These are phyloP conservation scores for Toxotes lorentzi DNA, from an alignment of 2,797 vertebrate genomes.

Conservation along the genomic window DNA sequence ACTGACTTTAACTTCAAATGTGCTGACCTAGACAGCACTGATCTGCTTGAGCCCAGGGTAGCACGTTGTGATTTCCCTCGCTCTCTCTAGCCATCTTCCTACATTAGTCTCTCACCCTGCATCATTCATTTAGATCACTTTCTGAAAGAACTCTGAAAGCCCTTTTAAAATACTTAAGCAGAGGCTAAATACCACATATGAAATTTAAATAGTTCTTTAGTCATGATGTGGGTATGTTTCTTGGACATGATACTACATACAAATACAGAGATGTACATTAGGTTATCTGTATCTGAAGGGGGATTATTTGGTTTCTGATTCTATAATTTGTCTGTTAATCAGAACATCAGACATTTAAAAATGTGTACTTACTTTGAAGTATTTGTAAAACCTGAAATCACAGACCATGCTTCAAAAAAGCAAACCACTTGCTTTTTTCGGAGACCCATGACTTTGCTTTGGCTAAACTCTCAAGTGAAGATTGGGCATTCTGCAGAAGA, in stretches of 20 bases:
- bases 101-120: conserved; percentile 59
- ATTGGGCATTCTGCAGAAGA: neutral
- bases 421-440: neutral
- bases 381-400: neutral
- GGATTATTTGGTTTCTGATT: neutral
- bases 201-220: conserved; percentile 51
- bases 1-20: conserved; percentile 76
- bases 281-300: neutral
- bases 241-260: conserved; percentile 3
- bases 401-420: neutral
- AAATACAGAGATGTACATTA: neutral
- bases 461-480: neutral
- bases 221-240: conserved; percentile 10
- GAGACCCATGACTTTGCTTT: neutral
- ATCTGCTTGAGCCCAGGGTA: conserved; percentile 62
- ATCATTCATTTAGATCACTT: conserved; percentile 63
- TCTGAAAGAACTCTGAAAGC: conserved; percentile 43
- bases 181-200: conserved; percentile 41
- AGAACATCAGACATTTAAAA: neutral
- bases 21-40: conserved; percentile 74
- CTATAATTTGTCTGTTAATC: neutral
- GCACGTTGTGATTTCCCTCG: conserved; percentile 63
- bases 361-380: neutral
- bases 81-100: conserved; percentile 52
- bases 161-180: conserved; percentile 56